phyloP scores from a whole-genome alignment of 2,113 vertebrate genomes.

The Sapajus apella region DNA sequence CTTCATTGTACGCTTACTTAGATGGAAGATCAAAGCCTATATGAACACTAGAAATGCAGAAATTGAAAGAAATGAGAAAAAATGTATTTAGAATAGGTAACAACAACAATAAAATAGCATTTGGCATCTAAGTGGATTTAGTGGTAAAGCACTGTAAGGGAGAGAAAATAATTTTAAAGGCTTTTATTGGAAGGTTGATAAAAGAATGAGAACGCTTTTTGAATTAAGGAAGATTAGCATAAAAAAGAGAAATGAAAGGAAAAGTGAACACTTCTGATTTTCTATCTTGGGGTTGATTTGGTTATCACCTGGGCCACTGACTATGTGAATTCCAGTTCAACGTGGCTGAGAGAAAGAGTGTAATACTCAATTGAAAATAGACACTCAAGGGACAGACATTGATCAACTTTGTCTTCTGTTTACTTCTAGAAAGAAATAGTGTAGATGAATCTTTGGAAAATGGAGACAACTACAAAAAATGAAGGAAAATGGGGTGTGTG shows the following conservation, averaged over 20 bases:
- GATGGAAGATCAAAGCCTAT: neutral
- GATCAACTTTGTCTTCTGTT: neutral
- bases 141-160: neutral
- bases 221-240: neutral
- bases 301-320: neutral
- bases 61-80: neutral
- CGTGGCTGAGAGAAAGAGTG: neutral
- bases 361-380: neutral
- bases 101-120: neutral
- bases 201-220: neutral
- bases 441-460: neutral
- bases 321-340: neutral
- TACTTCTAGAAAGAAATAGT: neutral
- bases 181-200: neutral
- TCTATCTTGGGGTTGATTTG: neutral
- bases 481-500: neutral
- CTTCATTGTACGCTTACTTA: neutral
- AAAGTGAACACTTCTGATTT: neutral
- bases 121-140: neutral
- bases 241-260: neutral
- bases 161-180: neutral
- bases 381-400: neutral
- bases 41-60: neutral
- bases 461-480: neutral
- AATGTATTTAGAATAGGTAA: neutral